Percentiles rank a stretch among this genome's conserved stretches.
Evolutionary conservation across 1,140 invertebrate genomes (phyloP).

Genomic region (Hyles euphorbiae): DNA sequence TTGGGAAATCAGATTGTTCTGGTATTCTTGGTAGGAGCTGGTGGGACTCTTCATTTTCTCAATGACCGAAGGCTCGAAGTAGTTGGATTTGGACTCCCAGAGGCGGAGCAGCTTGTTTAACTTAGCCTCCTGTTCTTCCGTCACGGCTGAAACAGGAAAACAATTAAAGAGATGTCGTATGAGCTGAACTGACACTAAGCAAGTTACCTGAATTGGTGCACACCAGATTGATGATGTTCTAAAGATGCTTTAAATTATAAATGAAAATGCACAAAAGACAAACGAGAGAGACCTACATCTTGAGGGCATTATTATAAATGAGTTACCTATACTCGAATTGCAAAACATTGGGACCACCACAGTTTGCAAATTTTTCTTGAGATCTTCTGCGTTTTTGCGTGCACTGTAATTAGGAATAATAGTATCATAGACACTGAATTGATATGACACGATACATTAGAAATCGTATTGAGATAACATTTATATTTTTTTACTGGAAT

Average conservation of each 20-base stretch:
- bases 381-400: constrained; percentile 93
- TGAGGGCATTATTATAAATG: constrained; percentile 73
- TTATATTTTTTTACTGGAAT: background rate
- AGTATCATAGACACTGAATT: constrained; percentile 70
- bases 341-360: constrained; percentile 98
- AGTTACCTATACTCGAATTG: constrained; percentile 85
- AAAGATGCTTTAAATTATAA: constrained; percentile 54
- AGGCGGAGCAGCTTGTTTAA: constrained; percentile 93
- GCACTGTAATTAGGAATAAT: constrained; percentile 83
- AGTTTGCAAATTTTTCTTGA: constrained; percentile 93
- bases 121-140: constrained; percentile 91
- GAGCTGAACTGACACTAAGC: constrained; percentile 49
- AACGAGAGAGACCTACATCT: constrained; percentile 61
- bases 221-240: constrained; percentile 61
- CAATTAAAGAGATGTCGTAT: constrained; percentile 57
- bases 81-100: constrained; percentile 97
- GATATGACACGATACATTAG: constrained; percentile 32
- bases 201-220: constrained; percentile 63
- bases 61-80: constrained; percentile 90
- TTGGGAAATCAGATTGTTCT: constrained; percentile 87
- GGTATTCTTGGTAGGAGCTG: constrained; percentile 88
- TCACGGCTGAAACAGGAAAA: constrained; percentile 80
- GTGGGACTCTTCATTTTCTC: constrained; percentile 88
- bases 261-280: constrained; percentile 62
- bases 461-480: background rate